A percentile compares a stretch with the other conserved stretches of the same genome.
phyloP scores from a whole-genome alignment of 2,888 invertebrate genomes.

The Merodon equestris region DNA sequence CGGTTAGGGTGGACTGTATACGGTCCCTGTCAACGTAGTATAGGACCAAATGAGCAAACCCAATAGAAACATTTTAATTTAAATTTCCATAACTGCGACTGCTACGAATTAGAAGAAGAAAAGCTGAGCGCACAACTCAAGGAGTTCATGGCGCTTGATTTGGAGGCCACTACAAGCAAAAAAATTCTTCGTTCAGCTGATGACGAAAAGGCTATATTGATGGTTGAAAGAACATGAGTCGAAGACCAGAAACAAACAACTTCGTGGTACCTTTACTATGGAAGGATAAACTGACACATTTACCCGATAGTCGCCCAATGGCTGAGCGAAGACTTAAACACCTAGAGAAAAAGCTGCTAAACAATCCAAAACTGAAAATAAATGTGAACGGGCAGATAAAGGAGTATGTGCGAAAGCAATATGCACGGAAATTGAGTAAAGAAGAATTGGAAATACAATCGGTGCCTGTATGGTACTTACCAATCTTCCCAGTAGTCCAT shows the following conservation, averaged over 20 bases:
- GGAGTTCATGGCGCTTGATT: slow-evolving; percentile 15
- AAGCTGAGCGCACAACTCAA: slow-evolving; percentile 11
- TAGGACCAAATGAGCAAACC: not conserved
- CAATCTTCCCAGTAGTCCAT: slow-evolving; percentile 71
- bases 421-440: slow-evolving; percentile 16
- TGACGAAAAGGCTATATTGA: slow-evolving; percentile 10
- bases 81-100: slow-evolving; percentile 24
- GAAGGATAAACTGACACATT: not conserved
- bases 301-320: slow-evolving; percentile 35
- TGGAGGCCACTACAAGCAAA: not conserved
- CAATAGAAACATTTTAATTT: not conserved
- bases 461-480: slow-evolving; percentile 70
- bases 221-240: not conserved
- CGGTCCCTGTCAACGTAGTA: not conserved
- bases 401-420: slow-evolving; percentile 32
- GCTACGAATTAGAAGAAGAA: slow-evolving; percentile 3
- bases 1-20: slow-evolving; percentile 22
- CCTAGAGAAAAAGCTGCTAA: slow-evolving; percentile 7
- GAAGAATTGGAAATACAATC: slow-evolving; percentile 5
- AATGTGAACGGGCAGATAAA: slow-evolving; percentile 14
- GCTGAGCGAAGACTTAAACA: slow-evolving; percentile 21
- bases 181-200: slow-evolving; percentile 3
- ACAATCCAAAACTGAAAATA: slow-evolving; percentile 7
- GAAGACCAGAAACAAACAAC: slow-evolving; percentile 11
- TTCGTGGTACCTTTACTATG: slow-evolving; percentile 20